Percentiles rank a stretch among this genome's conserved stretches.
These are phyloP conservation scores for Fistularia commersonii DNA, from an alignment of 2,797 vertebrate species.

Conservation along the genomic window DNA sequence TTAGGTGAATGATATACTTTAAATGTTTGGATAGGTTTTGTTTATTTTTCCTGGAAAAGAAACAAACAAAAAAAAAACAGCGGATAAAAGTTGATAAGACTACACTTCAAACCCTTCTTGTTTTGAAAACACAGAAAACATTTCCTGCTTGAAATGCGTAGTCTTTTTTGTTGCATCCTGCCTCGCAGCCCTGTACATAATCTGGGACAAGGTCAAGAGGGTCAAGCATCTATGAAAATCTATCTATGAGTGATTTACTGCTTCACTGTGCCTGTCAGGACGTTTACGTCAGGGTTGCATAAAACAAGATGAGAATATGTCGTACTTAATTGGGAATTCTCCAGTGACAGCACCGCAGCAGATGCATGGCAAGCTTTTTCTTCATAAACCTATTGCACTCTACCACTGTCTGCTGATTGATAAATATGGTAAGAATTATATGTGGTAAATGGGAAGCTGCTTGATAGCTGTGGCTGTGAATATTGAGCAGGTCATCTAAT, in stretches of 20 bases:
- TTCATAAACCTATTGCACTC: constrained; percentile 5
- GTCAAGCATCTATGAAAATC: constrained; percentile 23
- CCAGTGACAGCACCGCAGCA: constrained; percentile 9
- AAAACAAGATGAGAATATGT: constrained; percentile 53
- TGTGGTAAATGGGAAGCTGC: not conserved
- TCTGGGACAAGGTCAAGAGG: not conserved
- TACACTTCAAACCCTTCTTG: too few species aligned
- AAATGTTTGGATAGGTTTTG: too few species aligned
- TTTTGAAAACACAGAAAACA: too few species aligned
- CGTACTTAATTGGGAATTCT: constrained; percentile 62
- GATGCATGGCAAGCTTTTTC: constrained; percentile 14
- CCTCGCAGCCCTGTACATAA: not conserved
- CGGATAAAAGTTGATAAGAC: too few species aligned
- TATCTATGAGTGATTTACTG: constrained; percentile 51
- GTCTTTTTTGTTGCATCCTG: too few species aligned
- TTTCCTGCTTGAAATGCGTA: too few species aligned
- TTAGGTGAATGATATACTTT: too few species aligned
- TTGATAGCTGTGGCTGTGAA: not conserved
- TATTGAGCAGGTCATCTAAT: too few species aligned
- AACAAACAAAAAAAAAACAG: too few species aligned
- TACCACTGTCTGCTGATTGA: not conserved
- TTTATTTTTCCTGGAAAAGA: too few species aligned
- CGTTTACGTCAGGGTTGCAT: constrained; percentile 38
- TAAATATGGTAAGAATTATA: not conserved
- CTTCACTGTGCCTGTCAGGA: constrained; percentile 53